Percentiles rank a stretch among this genome's conserved stretches.
These are phyloP conservation scores for Myotis daubentonii DNA, from an alignment of 2,797 vertebrate genomes.

Conservation along the genomic window DNA sequence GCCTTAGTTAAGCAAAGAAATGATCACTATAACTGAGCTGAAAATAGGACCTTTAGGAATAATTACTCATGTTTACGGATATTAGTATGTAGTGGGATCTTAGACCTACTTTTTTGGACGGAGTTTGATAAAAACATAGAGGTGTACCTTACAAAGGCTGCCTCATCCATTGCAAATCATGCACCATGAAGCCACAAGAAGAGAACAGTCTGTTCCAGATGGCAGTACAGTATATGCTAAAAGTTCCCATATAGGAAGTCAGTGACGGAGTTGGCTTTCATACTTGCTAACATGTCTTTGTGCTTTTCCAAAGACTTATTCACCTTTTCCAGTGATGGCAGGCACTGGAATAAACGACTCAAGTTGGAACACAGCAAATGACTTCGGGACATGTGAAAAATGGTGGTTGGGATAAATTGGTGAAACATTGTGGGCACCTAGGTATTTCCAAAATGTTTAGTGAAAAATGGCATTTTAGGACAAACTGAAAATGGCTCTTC, in stretches of 20 bases:
- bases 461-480: background rate
- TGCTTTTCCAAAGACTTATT: background rate
- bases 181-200: background rate
- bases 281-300: background rate
- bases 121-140: background rate
- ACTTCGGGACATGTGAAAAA: background rate
- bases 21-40: background rate
- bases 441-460: background rate
- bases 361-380: background rate
- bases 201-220: background rate
- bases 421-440: background rate
- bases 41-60: background rate
- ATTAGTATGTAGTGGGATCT: background rate
- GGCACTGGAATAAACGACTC: background rate
- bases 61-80: background rate
- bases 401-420: background rate
- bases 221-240: background rate
- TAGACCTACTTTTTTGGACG: background rate
- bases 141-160: background rate
- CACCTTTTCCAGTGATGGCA: background rate
- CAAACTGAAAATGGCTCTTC: background rate
- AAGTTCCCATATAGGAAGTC: background rate
- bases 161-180: background rate
- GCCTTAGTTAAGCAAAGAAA: background rate
- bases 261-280: background rate